Base-by-base conservation (phyloP, 2,888 invertebrate species). In the Operophtera brumata region DNA sequence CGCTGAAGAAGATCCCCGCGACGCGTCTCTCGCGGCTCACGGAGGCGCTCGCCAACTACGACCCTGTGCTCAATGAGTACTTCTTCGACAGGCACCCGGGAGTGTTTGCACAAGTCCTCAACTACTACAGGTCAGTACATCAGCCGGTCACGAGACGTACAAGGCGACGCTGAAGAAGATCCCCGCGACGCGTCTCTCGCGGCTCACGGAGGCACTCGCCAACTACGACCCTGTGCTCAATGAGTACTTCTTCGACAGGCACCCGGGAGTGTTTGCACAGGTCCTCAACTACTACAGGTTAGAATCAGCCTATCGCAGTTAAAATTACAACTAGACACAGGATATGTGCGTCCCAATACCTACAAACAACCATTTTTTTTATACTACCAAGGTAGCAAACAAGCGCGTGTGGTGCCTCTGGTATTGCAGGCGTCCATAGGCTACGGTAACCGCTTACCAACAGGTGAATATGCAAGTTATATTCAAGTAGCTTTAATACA, bases 151-250 rank as follows among this genome's bases (percentile, higher is more conserved):
- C 4, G 99, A 97, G 90, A 97, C 97, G 52, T 97, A 97, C 91
- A 97, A 97, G 90, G 96, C 97, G 63, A 99, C 98, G 61, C 90
- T 98, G 75, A 98, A 98, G 92, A 99, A 99, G 92, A 99, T 98
- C 79, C 98, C 98, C 34, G 98, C 98, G 74, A 99, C 98, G 47
- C 92, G 98, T 62, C 92, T 99, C 66, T 98, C 98, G 46, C 92
- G 98, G 63, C 93, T 98, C 66, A 98, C 97, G 59, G 99, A 99
- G 89, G 98, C 98, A 40, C 92, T 99, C 75, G 99, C 98, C 80
- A 99, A 99, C 91, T 99, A 99, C 91, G 99, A 99, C 91, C 98
- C 99, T 45, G 96, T 99, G 76, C 94, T 99, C 75, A 99, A 99
- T 90, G 99, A 99, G 91, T 99, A 99, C 92, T 99, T 99, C 93